phyloP scores from a whole-genome alignment of 1,140 invertebrate genomes.

The Platorchestia sp. region DNA sequence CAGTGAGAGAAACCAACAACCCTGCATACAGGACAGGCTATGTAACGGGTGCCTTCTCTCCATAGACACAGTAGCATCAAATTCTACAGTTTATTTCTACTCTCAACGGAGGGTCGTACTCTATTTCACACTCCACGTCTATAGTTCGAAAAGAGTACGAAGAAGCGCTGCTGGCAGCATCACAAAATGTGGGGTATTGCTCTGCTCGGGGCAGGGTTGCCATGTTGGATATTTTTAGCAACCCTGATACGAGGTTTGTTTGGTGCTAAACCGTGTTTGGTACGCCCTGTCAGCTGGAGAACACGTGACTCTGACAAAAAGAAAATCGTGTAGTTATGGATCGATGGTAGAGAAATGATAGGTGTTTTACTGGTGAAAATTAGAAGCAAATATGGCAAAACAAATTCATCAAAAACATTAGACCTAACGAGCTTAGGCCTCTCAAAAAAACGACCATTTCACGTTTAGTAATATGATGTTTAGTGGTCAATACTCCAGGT shows the following conservation, averaged over 20 bases:
- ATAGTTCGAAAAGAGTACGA: too few species aligned
- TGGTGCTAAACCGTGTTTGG: too few species aligned
- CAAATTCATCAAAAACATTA: not conserved
- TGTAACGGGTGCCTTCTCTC: not conserved
- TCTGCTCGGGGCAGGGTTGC: too few species aligned
- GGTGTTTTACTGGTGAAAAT: not conserved
- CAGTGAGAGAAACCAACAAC: not conserved
- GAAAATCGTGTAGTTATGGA: not conserved
- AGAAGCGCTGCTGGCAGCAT: too few species aligned
- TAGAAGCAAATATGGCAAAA: not conserved
- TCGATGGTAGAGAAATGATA: not conserved
- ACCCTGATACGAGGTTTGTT: too few species aligned
- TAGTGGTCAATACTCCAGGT: not conserved
- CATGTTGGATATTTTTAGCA: too few species aligned
- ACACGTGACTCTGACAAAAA: not conserved
- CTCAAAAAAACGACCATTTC: not conserved
- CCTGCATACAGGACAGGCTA: not conserved
- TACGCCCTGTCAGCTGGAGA: too few species aligned
- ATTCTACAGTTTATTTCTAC: not conserved
- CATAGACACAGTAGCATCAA: not conserved
- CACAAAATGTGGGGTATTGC: too few species aligned
- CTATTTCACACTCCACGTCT: not conserved
- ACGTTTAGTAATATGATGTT: not conserved
- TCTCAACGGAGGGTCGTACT: not conserved
- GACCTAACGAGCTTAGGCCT: not conserved